Base-by-base conservation (phyloP, 2,797 vertebrate genomes). In the Sternarchorhynchus goeldii region DNA sequence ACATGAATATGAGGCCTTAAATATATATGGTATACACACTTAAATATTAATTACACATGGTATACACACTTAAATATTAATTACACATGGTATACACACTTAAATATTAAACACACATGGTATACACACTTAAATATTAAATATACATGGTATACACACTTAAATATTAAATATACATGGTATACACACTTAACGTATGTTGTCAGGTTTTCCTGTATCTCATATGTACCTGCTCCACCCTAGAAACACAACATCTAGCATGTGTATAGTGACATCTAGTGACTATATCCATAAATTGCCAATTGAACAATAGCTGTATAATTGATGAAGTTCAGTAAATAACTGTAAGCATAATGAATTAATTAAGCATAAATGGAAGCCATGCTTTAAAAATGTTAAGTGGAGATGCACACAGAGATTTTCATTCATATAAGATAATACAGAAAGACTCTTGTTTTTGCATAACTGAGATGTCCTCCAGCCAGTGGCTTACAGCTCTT, bases 361-460 rank as follows among this genome's bases (percentile, higher is more conserved):
- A 50, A 31, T 58, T 41, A 41, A 72, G 12, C 16, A 55, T 31
- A 16, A 41, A 73, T 17, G 31, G 63, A 34, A 41, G 53, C 20
- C 68, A 16, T 64, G 41, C 53, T 63, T 70, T 56, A 71, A 70
- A 29, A 69, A 58, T 45, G 50, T 50, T 20, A 7, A 59, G 62
- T 25, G 10, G n/a, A 66, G 64, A 66, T 6, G 60, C 63, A 69
- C 57, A 63, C n/a, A 64, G 39, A 69, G 50, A 50, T 68, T 74
- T 79, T 82, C 31, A 75, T 72, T 60, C 71, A 70, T 34, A 57
- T 21, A 76, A 12, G 7, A 58, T 67, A 79, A 81, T 45, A 41
- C 65, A 65, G 25, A 73, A 66, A 70, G 73, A 73, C 68, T 79
- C 78, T 78, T 80, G 60, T 41, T 80, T 85, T 81, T 83, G 81